phyloP scores from a whole-genome alignment of 2,888 invertebrate genomes.

The Tipula confusa region DNA sequence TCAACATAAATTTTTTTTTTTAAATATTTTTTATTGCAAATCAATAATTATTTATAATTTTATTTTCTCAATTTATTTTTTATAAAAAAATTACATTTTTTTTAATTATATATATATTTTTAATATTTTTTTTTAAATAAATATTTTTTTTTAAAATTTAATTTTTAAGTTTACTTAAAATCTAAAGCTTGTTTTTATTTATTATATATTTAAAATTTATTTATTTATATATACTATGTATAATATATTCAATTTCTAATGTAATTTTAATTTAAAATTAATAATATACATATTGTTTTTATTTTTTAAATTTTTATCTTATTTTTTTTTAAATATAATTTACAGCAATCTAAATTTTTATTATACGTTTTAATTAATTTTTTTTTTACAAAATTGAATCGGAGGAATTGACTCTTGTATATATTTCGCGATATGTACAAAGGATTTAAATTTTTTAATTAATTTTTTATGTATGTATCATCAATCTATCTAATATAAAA shows the following conservation, averaged over 20 bases:
- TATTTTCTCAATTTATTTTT: constrained; percentile 7
- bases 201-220: neutral
- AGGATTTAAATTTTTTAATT: neutral
- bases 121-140: constrained; percentile 15
- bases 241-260: constrained; percentile 9
- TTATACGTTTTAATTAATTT: neutral
- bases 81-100: constrained; percentile 21
- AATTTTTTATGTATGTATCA: constrained; percentile 25
- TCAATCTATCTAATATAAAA: neutral
- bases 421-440: constrained; percentile 14
- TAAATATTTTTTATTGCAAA: neutral
- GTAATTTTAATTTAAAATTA: neutral
- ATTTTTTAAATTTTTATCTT: neutral
- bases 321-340: neutral
- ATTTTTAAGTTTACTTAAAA: neutral
- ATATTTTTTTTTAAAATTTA: neutral
- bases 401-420: constrained; percentile 25
- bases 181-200: neutral
- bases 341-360: neutral
- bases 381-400: constrained; percentile 12
- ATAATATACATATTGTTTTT: neutral
- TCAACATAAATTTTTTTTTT: neutral
- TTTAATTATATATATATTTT: constrained; percentile 14
- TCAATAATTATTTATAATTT: constrained; percentile 13
- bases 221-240: constrained; percentile 25